Evolutionary conservation across 2,797 vertebrate species (phyloP), one percentile per base, ranked within the genome.

Genomic region (Thunnus albacares): DNA sequence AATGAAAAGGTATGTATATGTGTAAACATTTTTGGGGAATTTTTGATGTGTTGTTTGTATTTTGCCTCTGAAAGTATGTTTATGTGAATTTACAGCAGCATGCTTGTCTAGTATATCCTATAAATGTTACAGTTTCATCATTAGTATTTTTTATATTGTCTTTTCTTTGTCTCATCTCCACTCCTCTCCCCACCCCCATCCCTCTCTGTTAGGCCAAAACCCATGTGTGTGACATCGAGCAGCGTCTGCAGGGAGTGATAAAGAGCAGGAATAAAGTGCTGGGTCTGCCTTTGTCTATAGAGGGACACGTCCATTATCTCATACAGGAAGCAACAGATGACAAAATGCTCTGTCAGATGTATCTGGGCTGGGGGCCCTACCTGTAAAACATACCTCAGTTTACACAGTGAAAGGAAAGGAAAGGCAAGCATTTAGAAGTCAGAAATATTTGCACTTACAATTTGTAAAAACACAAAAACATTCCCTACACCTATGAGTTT

Each of bases 221-320:
- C 5, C 98, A 98, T 0, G 98, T 99, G 66, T 97, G 96, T 89
- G 98, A 99, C 89, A 99, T 99, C 10, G 97, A 99, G 47, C 98
- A 99, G 88, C 95, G 98, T 64, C 95, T 99, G 43, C 97, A 97
- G 90, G 98, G 98, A 80, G 97, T 99, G 56, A 99, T 99, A 89
- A 99, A 98, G 93, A 99, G 96, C 84, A 95, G 97, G 82, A 99
- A 99, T 80, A 97, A 98, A 94, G 96, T 99, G 72, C 96, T 97
- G 85, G 98, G 98, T 30, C 92, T 99, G 12, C 98, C 98, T 3
- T 93, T 99, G 83, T 98, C 98, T 35, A 99, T 99, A 61, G 98
- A 99, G 94, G 98, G 98, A 59, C 98, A 99, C 0, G 98, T 98
- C 77, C 98, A 99, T 92, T 99, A 99, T 91, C 97, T 99, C 75